A percentile compares a stretch with the other conserved stretches of the same genome.
Evolutionary conservation across 1,140 invertebrate species (phyloP).

Genomic region (Bombus fervidus): DNA sequence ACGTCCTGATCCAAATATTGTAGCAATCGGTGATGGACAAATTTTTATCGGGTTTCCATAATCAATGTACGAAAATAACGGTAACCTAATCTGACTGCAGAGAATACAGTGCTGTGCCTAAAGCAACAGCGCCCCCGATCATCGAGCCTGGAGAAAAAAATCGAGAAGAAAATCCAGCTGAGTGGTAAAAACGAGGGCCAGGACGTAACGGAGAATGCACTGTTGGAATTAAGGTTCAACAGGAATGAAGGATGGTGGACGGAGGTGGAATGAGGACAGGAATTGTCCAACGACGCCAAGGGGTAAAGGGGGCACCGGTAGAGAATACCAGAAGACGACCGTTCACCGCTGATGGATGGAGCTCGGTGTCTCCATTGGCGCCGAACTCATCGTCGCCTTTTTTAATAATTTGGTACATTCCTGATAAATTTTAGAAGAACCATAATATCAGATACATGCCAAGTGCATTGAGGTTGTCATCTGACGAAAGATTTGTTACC

Average conservation of each 20-base stretch:
- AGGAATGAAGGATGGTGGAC: constrained; percentile 67
- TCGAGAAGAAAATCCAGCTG: constrained; percentile 29
- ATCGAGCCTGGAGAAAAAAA: constrained; percentile 16
- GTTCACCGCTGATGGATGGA: constrained; percentile 74
- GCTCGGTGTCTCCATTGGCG: constrained; percentile 65
- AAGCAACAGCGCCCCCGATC: background rate
- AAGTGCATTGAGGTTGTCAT: too few relatives aligned
- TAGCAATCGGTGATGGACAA: too few relatives aligned
- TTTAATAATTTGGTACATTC: background rate
- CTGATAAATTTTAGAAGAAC: too few relatives aligned
- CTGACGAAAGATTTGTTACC: too few relatives aligned
- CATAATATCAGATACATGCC: too few relatives aligned
- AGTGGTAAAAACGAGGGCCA: constrained; percentile 42
- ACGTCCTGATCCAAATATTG: too few relatives aligned
- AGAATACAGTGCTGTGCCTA: background rate
- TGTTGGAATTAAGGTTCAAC: constrained; percentile 68
- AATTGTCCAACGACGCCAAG: constrained; percentile 59
- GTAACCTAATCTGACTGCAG: background rate
- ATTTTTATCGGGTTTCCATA: background rate
- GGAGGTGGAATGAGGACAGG: constrained; percentile 65
- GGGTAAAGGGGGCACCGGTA: constrained; percentile 54
- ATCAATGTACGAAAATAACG: background rate
- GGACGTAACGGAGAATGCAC: constrained; percentile 64
- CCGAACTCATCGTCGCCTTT: constrained; percentile 34
- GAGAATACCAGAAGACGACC: constrained; percentile 74